Conservation (phyloP, 2,113 vertebrate genomes). For the Lampris megalopsis region DNA sequence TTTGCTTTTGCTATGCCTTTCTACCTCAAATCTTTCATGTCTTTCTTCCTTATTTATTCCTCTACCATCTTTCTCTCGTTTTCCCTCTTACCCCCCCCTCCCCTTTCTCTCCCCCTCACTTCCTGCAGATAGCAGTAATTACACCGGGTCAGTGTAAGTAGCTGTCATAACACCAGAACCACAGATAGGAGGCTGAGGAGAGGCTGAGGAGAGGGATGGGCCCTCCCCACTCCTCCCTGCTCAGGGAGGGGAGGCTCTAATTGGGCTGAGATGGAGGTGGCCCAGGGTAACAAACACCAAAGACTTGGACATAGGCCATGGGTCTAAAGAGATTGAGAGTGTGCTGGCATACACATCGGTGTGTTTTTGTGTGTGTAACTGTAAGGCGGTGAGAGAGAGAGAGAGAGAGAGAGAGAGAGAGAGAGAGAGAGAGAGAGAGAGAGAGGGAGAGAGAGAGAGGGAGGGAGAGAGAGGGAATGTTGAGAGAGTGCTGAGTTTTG, state of each 20-base stretch:
- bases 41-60: conserved; percentile 35
- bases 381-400: neutral
- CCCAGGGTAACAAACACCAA: conserved; percentile 57
- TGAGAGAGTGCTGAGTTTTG: too few relatives aligned
- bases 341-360: neutral
- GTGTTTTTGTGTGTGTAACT: conserved; percentile 8
- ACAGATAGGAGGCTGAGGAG: conserved; percentile 37
- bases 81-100: conserved; percentile 21
- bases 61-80: neutral
- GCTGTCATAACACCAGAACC: conserved; percentile 65
- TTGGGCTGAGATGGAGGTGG: conserved; percentile 72
- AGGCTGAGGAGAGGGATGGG: conserved; percentile 14
- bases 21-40: neutral
- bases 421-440: neutral
- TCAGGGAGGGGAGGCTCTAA: conserved; percentile 66
- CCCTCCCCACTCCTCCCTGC: conserved; percentile 33
- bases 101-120: conserved; percentile 21
- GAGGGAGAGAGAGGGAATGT: too few relatives aligned
- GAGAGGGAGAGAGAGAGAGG: neutral
- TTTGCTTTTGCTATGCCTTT: neutral
- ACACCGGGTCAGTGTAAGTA: conserved; percentile 57
- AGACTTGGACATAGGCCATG: conserved; percentile 66
- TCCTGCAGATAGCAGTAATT: conserved; percentile 65
- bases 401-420: neutral
- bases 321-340: conserved; percentile 56